Percentiles rank a stretch among this genome's conserved stretches.
phyloP scores from a whole-genome alignment of 2,113 vertebrate species.

The Himantopus leucocephalus region DNA sequence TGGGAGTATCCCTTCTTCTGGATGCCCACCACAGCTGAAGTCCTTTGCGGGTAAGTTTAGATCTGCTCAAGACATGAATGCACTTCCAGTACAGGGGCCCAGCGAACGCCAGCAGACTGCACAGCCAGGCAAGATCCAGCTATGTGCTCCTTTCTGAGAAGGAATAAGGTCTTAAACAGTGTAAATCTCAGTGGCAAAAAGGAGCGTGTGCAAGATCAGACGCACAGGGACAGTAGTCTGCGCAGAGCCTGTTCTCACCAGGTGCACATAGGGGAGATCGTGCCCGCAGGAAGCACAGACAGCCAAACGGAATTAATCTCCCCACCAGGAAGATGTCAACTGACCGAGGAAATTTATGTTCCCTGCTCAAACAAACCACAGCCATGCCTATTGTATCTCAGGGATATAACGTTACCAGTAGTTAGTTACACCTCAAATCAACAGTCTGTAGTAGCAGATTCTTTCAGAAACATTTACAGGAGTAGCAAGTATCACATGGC shows the following conservation, averaged over 20 bases:
- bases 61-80: neutral
- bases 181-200: neutral
- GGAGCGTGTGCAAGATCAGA: neutral
- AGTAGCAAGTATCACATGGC: neutral
- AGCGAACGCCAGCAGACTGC: neutral
- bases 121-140: neutral
- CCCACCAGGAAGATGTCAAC: constrained; percentile 12
- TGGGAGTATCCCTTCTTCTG: neutral
- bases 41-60: neutral
- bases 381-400: neutral
- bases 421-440: constrained; percentile 30
- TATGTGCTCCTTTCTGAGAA: accelerated
- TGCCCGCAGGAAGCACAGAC: neutral
- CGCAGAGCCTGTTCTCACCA: neutral
- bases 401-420: neutral
- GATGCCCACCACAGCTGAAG: accelerated
- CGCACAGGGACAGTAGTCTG: neutral
- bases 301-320: neutral
- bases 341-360: constrained; percentile 16
- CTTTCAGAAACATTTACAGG: constrained; percentile 13
- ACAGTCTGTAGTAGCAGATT: neutral
- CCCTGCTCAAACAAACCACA: constrained; percentile 6
- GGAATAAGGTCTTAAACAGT: neutral
- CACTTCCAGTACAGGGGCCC: neutral
- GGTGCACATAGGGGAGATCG: accelerated